These are phyloP conservation scores for Drosophila bifasciata DNA, from an alignment of 1,140 invertebrate species.

Conservation along the genomic window DNA sequence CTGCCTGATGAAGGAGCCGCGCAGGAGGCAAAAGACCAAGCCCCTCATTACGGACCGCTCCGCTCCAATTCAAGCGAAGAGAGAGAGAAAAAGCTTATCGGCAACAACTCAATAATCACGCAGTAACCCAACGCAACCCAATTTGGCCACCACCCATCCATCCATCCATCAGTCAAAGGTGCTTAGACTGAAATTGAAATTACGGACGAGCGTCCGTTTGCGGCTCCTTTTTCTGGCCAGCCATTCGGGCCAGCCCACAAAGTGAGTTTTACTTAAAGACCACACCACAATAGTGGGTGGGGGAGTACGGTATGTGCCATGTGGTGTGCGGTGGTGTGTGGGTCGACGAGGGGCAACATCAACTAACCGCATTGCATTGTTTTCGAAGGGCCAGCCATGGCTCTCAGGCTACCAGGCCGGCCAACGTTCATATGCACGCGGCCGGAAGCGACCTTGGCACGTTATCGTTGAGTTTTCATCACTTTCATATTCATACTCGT, in stretches of 20 bases:
- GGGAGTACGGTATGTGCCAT: background rate
- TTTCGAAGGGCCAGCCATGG: constrained; percentile 34
- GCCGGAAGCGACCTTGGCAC: constrained; percentile 83
- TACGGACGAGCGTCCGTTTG: constrained; percentile 57
- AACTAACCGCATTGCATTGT: constrained; percentile 72
- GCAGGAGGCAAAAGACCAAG: background rate
- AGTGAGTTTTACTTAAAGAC: constrained; percentile 65
- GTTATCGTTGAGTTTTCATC: constrained; percentile 83
- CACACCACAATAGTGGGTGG: constrained; percentile 8
- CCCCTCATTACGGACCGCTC: constrained; percentile 51
- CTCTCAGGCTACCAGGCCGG: too few relatives aligned
- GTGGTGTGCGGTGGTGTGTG: background rate
- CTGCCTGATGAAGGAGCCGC: constrained; percentile 32
- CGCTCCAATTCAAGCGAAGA: too few relatives aligned
- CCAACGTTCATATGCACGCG: constrained; percentile 75
- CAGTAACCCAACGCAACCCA: constrained; percentile 18
- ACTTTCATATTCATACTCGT: constrained; percentile 81
- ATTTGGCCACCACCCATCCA: background rate
- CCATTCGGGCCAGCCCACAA: constrained; percentile 28
- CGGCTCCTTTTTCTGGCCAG: constrained; percentile 46
- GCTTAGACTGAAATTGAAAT: constrained; percentile 71
- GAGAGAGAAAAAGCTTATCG: constrained; percentile 26
- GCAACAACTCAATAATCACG: constrained; percentile 67
- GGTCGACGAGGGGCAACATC: constrained; percentile 14
- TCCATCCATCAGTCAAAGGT: constrained; percentile 63